These are phyloP conservation scores for Saguinus imperator DNA, from an alignment of 2,113 vertebrate genomes.

Conservation along the genomic window DNA sequence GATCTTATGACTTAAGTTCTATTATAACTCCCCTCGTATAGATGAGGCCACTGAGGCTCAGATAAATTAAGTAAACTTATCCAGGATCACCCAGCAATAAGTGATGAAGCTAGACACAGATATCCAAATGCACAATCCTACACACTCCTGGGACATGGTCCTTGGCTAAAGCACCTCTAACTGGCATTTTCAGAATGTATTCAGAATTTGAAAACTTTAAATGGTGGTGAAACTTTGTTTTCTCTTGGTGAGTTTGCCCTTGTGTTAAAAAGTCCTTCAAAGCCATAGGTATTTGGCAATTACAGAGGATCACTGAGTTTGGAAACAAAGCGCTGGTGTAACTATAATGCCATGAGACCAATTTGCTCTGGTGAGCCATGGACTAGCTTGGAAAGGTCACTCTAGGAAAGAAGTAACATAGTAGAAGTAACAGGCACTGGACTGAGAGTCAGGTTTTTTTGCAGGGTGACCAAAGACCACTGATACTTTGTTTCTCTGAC, in stretches of 20 bases:
- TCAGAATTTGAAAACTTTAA: conserved; percentile 59
- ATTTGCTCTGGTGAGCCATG: background rate
- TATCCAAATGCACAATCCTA: background rate
- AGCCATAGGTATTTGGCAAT: background rate
- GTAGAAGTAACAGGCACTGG: background rate
- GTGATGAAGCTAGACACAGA: background rate
- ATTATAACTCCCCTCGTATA: background rate
- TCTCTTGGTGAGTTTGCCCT: conserved; percentile 4
- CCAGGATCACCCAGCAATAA: background rate
- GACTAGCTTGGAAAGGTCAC: conserved; percentile 19
- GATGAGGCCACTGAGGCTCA: background rate
- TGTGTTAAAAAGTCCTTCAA: conserved; percentile 59
- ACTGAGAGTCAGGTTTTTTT: background rate
- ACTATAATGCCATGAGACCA: background rate
- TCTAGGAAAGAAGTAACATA: background rate
- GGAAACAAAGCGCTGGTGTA: conserved; percentile 17
- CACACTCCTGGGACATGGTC: background rate
- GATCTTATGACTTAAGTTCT: background rate
- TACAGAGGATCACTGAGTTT: background rate
- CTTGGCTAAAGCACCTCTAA: background rate
- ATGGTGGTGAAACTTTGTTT: background rate
- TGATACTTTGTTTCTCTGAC: background rate
- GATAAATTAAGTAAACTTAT: background rate
- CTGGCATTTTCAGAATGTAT: background rate
- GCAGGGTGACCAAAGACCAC: background rate